Base-by-base conservation (phyloP, 2,113 vertebrate species). In the Raja brachyura region DNA sequence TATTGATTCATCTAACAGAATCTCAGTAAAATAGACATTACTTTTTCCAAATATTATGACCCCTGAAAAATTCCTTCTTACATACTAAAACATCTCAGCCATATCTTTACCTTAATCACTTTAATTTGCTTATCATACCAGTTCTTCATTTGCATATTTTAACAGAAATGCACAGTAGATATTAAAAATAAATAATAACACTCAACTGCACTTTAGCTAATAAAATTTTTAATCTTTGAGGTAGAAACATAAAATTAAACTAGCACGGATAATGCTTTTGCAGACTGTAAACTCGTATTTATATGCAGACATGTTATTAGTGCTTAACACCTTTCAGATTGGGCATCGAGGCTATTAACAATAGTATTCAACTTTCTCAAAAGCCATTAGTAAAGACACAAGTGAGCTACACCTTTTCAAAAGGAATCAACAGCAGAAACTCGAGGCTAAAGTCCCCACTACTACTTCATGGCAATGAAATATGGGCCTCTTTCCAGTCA, bases 141-240 rank as follows among this genome's bases (percentile, higher is more conserved):
- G 68, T 54, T 92, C 63, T 88, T 88, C 13, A 63, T 63, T 88
- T 88, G 83, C 83, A 88, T n/a, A 88, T 33, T 73, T 74, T 48
- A 48, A 54, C 86, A 59, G 18, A 33, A 66, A 70, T 90, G 86
- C 66, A 74, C 39, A 48, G 39, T 92, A 28, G 33, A 92, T 73
- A 92, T 54, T 54, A 85, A 56, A 70, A 81, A 33, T 81, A 54
- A 56, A 56, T 85, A 59, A 56, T 92, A 73, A 92, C 70, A 48
- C 66, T 70, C 66, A 48, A 73, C 31, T 92, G 90, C 39, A 92
- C 68, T 92, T 92, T 92, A 73, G 90, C 90, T 6, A n/a, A 92
- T 92, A 92, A n/a, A 85, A 31, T 86, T 4, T 31, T 86, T 28
- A 63, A 11, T 56, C 10, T 28, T 61, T 5, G 28, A 13, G 28